Evolutionary conservation across 2,113 vertebrate species (phyloP), one percentile per base, ranked within the genome.

Genomic region (Vanacampus margaritifer): DNA sequence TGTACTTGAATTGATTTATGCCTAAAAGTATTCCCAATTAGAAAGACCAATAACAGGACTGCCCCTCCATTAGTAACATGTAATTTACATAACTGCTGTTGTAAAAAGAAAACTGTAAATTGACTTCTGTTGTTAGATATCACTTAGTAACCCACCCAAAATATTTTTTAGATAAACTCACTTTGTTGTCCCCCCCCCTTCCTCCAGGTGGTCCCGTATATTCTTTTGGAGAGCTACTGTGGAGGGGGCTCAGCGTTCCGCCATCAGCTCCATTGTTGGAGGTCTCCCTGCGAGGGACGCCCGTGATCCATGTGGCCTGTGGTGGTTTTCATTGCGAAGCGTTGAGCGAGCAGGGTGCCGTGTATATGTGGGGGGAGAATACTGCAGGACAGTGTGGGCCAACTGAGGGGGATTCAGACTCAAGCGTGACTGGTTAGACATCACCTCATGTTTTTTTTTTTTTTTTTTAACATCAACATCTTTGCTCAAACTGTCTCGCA

Each of bases 321-420:
- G 97, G 97, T 9, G 94, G 94, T 79, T 96, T 94, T 87, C 97
- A 99, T 74, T 95, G 87, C 0, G 96, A 94, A 60, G 97, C 93
- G 0, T 85, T 98, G 75, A 95, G 92, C 2, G 93, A 95, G 43
- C 89, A 92, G 23, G 97, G 97, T 0, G 74, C 69, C 0, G 87
- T 94, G 17, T 94, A 92, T 88, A 98, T 96, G 95, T 99, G 97
- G 97, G 97, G 97, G 3, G 91, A 94, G 81, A 98, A 98, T 75
- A 91, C 93, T 9, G 91, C 94, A 1, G 96, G 97, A 63, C 97
- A 99, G 80, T 99, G 97, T 68, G 97, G 95, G 0, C 77, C 91
- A 48, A 87, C 88, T 3, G 86, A 89, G 60, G 87, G 84, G 54
- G 86, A 54, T 39, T 23, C 36, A 1, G 36, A 66, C 35, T 45